A percentile compares a stretch with the other conserved stretches of the same genome.
Conservation (phyloP, 2,888 invertebrate genomes). For the Tachina fera region DNA sequence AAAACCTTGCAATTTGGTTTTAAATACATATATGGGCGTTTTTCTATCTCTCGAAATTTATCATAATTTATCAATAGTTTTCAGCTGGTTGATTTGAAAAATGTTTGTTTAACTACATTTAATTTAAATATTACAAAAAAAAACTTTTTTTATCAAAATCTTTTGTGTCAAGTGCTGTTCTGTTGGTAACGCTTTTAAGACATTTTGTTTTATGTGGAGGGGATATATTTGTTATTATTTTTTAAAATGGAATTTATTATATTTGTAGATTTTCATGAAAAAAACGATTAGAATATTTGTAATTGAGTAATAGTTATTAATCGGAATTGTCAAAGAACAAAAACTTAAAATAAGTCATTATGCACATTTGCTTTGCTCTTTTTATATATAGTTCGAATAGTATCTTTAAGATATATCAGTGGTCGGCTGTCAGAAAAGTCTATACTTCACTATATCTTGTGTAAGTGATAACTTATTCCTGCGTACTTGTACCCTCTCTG, state of each 20-base stretch:
- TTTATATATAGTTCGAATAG: too few species aligned
- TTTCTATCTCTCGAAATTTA: constrained; percentile 33
- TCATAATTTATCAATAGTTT: constrained; percentile 66
- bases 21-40: constrained; percentile 37
- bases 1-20: neutral
- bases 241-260: neutral
- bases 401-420: too few species aligned
- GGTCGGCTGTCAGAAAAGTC: too few species aligned
- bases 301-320: too few species aligned
- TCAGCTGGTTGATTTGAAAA: constrained; percentile 52
- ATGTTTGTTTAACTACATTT: neutral
- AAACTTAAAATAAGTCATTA: too few species aligned
- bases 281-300: neutral
- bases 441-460: too few species aligned
- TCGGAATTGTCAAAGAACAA: too few species aligned
- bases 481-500: too few species aligned
- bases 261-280: neutral
- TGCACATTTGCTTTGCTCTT: too few species aligned
- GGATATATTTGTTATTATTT: neutral
- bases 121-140: constrained; percentile 15
- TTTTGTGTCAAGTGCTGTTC: constrained; percentile 60
- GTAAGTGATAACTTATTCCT: too few species aligned
- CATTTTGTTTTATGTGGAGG: constrained; percentile 23
- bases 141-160: constrained; percentile 9
- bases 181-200: constrained; percentile 52